Evolutionary conservation across 2,113 vertebrate genomes (phyloP).

Genomic region (Lasiurus borealis): DNA sequence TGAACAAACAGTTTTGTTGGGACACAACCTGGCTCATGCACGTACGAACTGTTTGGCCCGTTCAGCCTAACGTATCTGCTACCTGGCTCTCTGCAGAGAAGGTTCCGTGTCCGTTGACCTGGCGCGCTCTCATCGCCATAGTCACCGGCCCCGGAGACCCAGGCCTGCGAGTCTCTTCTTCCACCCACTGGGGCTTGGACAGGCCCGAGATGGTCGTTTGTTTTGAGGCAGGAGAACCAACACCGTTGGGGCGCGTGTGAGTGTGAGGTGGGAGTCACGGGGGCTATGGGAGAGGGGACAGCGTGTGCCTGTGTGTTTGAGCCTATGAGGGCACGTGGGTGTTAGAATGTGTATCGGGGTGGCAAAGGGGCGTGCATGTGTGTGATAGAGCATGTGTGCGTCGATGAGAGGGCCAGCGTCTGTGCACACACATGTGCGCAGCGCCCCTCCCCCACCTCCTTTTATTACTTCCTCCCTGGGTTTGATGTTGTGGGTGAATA

Average conservation of each 20-base stretch:
- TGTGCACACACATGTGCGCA: not conserved
- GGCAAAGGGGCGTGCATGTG: not conserved
- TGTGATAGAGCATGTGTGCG: not conserved
- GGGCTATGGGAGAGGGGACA: not conserved
- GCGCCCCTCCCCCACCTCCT: slow-evolving; percentile 67
- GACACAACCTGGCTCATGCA: not conserved
- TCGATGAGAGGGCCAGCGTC: not conserved
- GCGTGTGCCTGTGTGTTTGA: not conserved
- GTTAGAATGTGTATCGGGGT: not conserved
- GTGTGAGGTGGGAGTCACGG: not conserved
- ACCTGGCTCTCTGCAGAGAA: not conserved
- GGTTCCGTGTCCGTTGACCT: not conserved
- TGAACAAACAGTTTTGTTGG: not conserved
- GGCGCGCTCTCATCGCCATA: not conserved
- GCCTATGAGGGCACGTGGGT: not conserved
- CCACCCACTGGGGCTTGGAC: not conserved
- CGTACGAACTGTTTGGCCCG: not conserved
- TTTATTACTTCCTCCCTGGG: slow-evolving; percentile 89
- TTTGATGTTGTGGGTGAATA: slow-evolving; percentile 90
- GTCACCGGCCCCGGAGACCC: not conserved
- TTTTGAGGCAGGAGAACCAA: not conserved
- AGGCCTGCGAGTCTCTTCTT: not conserved
- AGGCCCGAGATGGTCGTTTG: not conserved
- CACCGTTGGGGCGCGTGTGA: accelerated
- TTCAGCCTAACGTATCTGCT: not conserved